These are phyloP conservation scores for Clarias gariepinus DNA, from an alignment of 2,113 vertebrate species.

Conservation along the genomic window DNA sequence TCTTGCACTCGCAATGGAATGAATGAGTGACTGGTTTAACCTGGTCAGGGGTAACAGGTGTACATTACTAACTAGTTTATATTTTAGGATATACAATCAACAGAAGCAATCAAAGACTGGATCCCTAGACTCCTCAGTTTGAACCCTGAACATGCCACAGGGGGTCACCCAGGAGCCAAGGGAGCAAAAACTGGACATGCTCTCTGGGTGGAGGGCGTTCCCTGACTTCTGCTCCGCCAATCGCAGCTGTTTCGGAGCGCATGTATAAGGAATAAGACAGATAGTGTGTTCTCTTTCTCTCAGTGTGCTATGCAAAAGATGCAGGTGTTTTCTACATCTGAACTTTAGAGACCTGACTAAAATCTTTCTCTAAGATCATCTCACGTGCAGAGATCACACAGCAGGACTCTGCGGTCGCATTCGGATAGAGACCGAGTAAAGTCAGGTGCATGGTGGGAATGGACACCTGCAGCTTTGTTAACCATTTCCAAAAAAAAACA, in stretches of 20 bases:
- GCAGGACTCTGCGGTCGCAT: background rate
- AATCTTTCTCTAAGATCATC: background rate
- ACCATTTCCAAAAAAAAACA: background rate
- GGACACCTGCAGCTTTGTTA: background rate
- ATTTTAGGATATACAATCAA: background rate
- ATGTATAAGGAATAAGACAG: background rate
- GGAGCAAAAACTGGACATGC: background rate
- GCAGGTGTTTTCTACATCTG: background rate
- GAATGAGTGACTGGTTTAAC: background rate
- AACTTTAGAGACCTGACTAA: background rate
- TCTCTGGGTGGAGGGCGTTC: background rate
- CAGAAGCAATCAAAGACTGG: background rate
- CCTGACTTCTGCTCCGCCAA: background rate
- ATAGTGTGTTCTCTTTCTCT: background rate
- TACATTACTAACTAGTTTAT: background rate
- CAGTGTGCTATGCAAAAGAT: background rate
- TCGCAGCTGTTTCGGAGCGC: background rate
- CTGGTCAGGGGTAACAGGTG: background rate
- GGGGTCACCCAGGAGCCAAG: background rate
- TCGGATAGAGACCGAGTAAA: background rate
- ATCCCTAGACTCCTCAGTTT: too few relatives aligned
- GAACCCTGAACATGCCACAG: background rate
- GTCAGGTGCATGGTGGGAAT: background rate
- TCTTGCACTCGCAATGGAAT: background rate
- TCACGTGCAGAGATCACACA: background rate